Percentiles rank a stretch among this genome's conserved stretches.
These are phyloP conservation scores for Sinella curviseta DNA, from an alignment of 1,140 invertebrate genomes.

Conservation along the genomic window DNA sequence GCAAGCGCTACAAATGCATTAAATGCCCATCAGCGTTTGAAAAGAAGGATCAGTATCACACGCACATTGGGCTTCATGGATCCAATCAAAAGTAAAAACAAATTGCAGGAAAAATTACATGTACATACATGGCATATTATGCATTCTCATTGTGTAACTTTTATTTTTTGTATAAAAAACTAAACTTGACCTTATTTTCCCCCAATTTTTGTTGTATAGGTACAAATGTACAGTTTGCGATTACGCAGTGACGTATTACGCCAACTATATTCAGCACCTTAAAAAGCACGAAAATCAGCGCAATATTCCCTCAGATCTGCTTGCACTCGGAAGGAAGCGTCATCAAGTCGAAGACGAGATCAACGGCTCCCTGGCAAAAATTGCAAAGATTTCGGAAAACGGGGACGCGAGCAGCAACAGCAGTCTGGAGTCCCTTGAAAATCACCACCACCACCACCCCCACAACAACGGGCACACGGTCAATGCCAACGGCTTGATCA, in stretches of 20 bases:
- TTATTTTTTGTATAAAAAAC: not conserved
- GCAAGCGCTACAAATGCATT: slow-evolving; percentile 77
- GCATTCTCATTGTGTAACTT: not conserved
- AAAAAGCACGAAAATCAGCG: slow-evolving; percentile 73
- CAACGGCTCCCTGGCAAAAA: slow-evolving; percentile 53
- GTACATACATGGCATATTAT: not conserved
- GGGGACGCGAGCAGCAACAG: slow-evolving; percentile 48
- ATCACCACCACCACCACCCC: slow-evolving; percentile 36
- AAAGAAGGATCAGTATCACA: slow-evolving; percentile 79
- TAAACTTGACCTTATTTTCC: not conserved
- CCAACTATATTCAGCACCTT: slow-evolving; percentile 77
- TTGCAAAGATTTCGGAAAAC: slow-evolving; percentile 53
- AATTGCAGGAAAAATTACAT: not conserved
- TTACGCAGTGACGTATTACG: slow-evolving; percentile 83
- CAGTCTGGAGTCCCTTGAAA: slow-evolving; percentile 32
- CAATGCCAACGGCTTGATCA: not conserved
- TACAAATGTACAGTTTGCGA: slow-evolving; percentile 83
- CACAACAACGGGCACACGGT: not conserved
- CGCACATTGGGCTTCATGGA: slow-evolving; percentile 79
- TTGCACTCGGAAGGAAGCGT: slow-evolving; percentile 38
- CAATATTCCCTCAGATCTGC: slow-evolving; percentile 62
- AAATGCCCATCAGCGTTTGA: slow-evolving; percentile 87
- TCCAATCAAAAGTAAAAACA: slow-evolving; percentile 64
- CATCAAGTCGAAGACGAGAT: slow-evolving; percentile 35
- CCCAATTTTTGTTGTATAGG: slow-evolving; percentile 50